Conservation (phyloP, 2,888 invertebrate genomes). For the Microctonus aethiopoides region DNA sequence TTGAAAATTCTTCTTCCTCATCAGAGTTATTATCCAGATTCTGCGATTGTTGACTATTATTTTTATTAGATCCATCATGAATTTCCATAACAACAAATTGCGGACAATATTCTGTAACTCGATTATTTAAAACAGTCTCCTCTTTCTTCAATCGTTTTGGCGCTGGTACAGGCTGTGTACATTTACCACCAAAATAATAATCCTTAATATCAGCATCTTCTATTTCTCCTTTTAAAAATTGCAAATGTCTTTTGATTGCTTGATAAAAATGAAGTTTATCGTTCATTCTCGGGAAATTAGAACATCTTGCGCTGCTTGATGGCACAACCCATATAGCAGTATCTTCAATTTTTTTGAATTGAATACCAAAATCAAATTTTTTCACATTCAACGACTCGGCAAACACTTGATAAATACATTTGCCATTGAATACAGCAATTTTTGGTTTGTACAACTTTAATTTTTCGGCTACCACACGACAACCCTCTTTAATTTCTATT, state of each 20-base stretch:
- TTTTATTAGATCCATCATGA: conserved; percentile 17
- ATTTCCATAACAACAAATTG: conserved; percentile 53
- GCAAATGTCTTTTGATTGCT: conserved; percentile 58
- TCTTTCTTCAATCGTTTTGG: background rate
- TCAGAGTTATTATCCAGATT: conserved; percentile 13
- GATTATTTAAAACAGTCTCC: conserved; percentile 54
- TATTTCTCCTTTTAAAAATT: conserved; percentile 56
- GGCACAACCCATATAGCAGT: conserved; percentile 63
- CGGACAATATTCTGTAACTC: conserved; percentile 46
- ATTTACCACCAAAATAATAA: conserved; percentile 50
- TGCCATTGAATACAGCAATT: conserved; percentile 63
- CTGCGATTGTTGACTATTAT: background rate
- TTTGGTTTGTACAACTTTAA: conserved; percentile 56
- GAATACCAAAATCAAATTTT: conserved; percentile 59
- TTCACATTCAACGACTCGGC: conserved; percentile 49
- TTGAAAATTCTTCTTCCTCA: conserved; percentile 24
- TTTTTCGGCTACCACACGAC: conserved; percentile 53
- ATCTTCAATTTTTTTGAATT: conserved; percentile 52
- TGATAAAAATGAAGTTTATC: conserved; percentile 63
- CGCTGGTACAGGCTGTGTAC: background rate
- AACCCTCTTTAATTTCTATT: conserved; percentile 59
- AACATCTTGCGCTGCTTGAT: conserved; percentile 64
- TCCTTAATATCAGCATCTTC: conserved; percentile 50
- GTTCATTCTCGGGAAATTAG: conserved; percentile 62
- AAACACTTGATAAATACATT: conserved; percentile 63